Conservation (phyloP, 37 sponge, comb jelly and placozoan genomes). For the Halisarca cf. caerulea region DNA sequence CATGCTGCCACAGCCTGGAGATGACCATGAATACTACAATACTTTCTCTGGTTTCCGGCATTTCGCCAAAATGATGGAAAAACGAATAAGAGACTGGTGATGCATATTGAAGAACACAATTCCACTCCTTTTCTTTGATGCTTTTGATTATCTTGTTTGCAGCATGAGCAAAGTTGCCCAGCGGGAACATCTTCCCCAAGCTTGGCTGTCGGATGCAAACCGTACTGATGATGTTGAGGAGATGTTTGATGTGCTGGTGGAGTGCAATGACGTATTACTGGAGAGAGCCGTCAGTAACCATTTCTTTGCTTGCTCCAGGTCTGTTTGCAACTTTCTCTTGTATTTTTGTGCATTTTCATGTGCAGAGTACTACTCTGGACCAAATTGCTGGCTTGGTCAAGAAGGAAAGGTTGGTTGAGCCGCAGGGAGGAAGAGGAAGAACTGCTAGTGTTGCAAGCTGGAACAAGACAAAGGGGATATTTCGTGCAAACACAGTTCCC, state of each 20-base stretch:
- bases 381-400: constrained; percentile 55
- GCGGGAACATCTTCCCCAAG: constrained; percentile 49
- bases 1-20: constrained; percentile 70
- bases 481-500: background rate
- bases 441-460: constrained; percentile 75
- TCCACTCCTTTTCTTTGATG: too few species aligned
- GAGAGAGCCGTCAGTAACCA: constrained; percentile 75
- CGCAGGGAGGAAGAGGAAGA: constrained; percentile 10
- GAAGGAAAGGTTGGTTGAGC: constrained; percentile 33
- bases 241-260: constrained; percentile 76
- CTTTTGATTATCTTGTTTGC: too few species aligned
- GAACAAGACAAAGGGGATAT: constrained; percentile 58
- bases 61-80: constrained; percentile 58
- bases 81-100: constrained; percentile 42
- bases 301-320: background rate
- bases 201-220: constrained; percentile 38
- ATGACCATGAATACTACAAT: constrained; percentile 86
- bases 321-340: background rate
- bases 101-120: too few species aligned
- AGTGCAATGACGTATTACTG: constrained; percentile 85
- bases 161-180: constrained; percentile 51
- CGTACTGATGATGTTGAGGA: constrained; percentile 62
- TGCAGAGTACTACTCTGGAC: constrained; percentile 65
- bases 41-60: constrained; percentile 64
- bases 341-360: too few species aligned